Evolutionary conservation across 2,113 vertebrate species (phyloP).

Genomic region (Actenoides hombroni): DNA sequence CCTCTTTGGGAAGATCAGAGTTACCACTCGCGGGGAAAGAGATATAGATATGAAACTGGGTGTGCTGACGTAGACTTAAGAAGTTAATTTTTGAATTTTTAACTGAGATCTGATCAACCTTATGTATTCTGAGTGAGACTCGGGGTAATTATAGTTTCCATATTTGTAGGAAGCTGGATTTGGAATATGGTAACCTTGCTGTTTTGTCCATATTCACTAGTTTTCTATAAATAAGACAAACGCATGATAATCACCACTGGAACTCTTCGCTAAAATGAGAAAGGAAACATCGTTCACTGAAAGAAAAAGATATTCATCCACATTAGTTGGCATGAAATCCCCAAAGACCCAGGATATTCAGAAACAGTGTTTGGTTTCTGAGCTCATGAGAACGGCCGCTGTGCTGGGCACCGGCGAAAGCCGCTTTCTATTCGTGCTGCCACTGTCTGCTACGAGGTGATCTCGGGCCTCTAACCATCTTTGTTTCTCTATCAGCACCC

Average conservation of each 20-base stretch:
- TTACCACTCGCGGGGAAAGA: not conserved
- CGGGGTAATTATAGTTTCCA: not conserved
- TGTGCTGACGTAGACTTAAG: not conserved
- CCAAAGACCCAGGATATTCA: not conserved
- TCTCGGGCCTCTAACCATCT: not conserved
- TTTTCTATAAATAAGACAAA: constrained; percentile 7
- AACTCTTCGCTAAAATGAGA: not conserved
- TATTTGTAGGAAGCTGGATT: not conserved
- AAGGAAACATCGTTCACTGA: not conserved
- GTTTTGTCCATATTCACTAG: not conserved
- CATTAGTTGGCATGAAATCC: not conserved
- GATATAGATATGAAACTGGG: not conserved
- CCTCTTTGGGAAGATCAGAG: not conserved
- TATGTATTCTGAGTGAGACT: not conserved
- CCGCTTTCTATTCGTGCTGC: not conserved
- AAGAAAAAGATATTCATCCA: not conserved
- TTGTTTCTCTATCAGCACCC: not conserved
- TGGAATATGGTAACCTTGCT: not conserved
- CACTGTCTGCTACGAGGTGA: not conserved
- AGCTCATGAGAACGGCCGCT: not conserved
- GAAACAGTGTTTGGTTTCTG: not conserved
- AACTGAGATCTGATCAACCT: not conserved
- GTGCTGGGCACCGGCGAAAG: not conserved
- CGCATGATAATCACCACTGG: not conserved
- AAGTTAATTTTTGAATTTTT: not conserved